phyloP scores from a whole-genome alignment of 1,140 invertebrate species.

The Drosophila neocordata region DNA sequence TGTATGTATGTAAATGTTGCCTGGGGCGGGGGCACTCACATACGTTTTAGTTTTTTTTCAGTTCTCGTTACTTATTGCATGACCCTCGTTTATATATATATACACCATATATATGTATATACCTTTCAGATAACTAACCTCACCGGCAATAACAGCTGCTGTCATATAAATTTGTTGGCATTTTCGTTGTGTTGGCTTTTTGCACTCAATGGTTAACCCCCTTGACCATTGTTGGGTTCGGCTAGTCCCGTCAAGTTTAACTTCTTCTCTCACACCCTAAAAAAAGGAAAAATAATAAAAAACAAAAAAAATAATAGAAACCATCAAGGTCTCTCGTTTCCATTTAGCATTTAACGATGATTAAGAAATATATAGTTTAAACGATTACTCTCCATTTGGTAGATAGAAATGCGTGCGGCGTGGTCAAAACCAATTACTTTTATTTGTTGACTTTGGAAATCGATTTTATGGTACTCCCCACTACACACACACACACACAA shows the following conservation, averaged over 20 bases:
- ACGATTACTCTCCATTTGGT: conserved; percentile 12
- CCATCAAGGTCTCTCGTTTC: conserved; percentile 25
- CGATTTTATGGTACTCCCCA: not conserved
- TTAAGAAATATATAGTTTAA: conserved; percentile 16
- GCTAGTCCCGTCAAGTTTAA: not conserved
- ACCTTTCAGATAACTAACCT: not conserved
- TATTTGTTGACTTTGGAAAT: conserved; percentile 16
- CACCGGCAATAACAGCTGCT: conserved; percentile 3
- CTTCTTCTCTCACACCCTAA: conserved; percentile 7
- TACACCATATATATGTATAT: too few species aligned
- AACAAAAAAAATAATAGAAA: not conserved
- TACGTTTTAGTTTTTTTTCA: not conserved
- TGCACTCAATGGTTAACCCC: conserved; percentile 1
- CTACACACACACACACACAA: too few species aligned
- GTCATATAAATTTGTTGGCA: conserved; percentile 3
- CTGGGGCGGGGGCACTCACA: too few species aligned
- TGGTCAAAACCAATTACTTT: conserved; percentile 16
- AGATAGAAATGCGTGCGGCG: not conserved
- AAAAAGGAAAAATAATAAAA: not conserved
- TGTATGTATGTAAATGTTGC: too few species aligned
- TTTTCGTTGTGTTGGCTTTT: conserved; percentile 8
- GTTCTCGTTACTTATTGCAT: not conserved
- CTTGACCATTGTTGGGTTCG: not conserved
- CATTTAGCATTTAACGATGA: conserved; percentile 37
- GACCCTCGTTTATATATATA: not conserved